A percentile compares a stretch with the other conserved stretches of the same genome.
Evolutionary conservation across 2,888 invertebrate species (phyloP).

Genomic region (Chrysolina americana): DNA sequence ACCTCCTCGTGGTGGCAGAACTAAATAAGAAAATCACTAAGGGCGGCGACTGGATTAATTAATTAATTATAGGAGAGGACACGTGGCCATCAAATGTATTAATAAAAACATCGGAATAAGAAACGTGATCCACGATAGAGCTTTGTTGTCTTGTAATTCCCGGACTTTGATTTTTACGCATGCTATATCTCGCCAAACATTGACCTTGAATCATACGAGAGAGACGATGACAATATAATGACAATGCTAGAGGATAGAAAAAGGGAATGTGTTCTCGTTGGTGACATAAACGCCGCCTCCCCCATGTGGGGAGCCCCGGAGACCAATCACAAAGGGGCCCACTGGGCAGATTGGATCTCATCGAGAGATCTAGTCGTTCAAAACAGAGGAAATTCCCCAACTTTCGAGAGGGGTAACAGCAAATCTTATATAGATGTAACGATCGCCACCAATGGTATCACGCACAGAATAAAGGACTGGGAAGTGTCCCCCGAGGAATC

Average conservation of each 20-base stretch:
- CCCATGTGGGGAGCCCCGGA: neutral
- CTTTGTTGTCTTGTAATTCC: neutral
- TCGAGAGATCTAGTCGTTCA: neutral
- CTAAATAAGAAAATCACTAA: neutral
- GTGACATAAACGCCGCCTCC: neutral
- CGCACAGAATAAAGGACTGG: neutral
- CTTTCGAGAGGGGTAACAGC: conserved; percentile 3
- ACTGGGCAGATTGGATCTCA: conserved; percentile 3
- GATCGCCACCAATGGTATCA: neutral
- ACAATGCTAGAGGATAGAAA: neutral
- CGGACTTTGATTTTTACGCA: conserved; percentile 3
- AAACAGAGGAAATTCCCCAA: conserved; percentile 3
- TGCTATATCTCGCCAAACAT: conserved; percentile 38
- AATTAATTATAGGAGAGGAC: neutral
- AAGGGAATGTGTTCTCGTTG: neutral
- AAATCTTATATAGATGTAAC: conserved; percentile 11
- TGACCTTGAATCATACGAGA: neutral
- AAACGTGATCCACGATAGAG: neutral
- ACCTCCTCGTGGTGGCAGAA: neutral
- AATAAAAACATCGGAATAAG: conserved; percentile 23
- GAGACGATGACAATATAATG: conserved; percentile 19
- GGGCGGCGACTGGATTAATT: neutral
- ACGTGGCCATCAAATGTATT: conserved; percentile 23
- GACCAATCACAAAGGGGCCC: neutral
- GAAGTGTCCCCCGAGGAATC: neutral